phyloP scores from a whole-genome alignment of 2,797 vertebrate species.

The Helostoma temminkii region DNA sequence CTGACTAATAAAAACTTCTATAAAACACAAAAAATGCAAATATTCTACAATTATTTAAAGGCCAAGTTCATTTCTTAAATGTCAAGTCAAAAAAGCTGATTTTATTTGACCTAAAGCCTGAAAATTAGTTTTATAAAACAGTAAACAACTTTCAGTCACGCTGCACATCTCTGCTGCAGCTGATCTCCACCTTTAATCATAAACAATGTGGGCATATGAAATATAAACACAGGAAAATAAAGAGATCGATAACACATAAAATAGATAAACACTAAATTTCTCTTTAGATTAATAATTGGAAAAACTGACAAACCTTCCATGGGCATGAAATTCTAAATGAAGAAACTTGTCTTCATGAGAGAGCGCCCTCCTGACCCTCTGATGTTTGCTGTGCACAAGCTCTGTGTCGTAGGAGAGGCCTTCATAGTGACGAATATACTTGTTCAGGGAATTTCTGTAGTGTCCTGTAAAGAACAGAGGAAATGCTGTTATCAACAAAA shows the following conservation, averaged over 20 bases:
- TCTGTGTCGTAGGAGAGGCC: conserved; percentile 94
- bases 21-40: not conserved
- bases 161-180: conserved; percentile 9
- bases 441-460: conserved; percentile 96
- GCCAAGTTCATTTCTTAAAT: too few species aligned
- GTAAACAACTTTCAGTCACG: conserved; percentile 32
- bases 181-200: conserved; percentile 5
- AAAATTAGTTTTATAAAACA: conserved; percentile 6
- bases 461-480: conserved; percentile 85
- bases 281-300: conserved; percentile 3
- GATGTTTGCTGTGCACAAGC: conserved; percentile 93
- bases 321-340: conserved; percentile 94
- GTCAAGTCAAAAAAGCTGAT: conserved; percentile 6
- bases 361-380: conserved; percentile 94
- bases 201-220: conserved; percentile 19
- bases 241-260: conserved; percentile 4
- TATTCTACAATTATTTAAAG: not conserved
- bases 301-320: conserved; percentile 90
- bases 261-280: conserved; percentile 19
- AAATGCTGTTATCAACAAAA: conserved; percentile 23
- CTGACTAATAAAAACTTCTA: too few species aligned
- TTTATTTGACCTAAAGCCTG: not conserved
- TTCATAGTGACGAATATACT: conserved; percentile 97
- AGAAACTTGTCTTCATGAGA: conserved; percentile 92
- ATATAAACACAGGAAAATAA: conserved; percentile 17